phyloP scores from a whole-genome alignment of 2,888 invertebrate genomes.

The Lordiphosa fenestrarum region DNA sequence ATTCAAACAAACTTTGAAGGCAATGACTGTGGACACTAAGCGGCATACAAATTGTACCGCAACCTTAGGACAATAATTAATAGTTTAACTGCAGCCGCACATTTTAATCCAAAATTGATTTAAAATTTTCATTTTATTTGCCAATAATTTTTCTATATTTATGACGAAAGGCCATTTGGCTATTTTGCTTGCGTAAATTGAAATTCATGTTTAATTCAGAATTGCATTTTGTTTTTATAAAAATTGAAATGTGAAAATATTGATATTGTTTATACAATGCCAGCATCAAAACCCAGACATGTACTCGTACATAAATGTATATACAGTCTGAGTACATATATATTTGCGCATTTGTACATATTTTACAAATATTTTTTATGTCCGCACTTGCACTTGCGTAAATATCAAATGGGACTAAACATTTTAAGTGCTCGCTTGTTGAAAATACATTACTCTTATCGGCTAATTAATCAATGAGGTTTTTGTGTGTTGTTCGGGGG shows the following conservation, averaged over 20 bases:
- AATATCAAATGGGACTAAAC: slow-evolving; percentile 39
- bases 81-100: slow-evolving; percentile 12
- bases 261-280: slow-evolving; percentile 14
- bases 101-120: slow-evolving; percentile 33
- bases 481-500: neutral
- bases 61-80: slow-evolving; percentile 23
- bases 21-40: slow-evolving; percentile 40
- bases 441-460: slow-evolving; percentile 17
- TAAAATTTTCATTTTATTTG: slow-evolving; percentile 6
- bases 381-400: slow-evolving; percentile 64
- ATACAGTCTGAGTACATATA: slow-evolving; percentile 17
- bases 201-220: slow-evolving; percentile 35
- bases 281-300: slow-evolving; percentile 8
- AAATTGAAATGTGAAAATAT: slow-evolving; percentile 31
- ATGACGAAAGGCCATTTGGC: slow-evolving; percentile 25
- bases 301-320: slow-evolving; percentile 20
- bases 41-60: slow-evolving; percentile 20
- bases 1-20: slow-evolving; percentile 37
- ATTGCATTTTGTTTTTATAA: slow-evolving; percentile 38
- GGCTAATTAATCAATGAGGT: slow-evolving; percentile 24
- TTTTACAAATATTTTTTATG: slow-evolving; percentile 7
- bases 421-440: slow-evolving; percentile 24
- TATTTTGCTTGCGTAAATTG: slow-evolving; percentile 40
- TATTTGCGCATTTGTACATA: neutral
- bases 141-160: slow-evolving; percentile 9